phyloP scores from a whole-genome alignment of 2,888 invertebrate species.

The Chymomyza caudatula region DNA sequence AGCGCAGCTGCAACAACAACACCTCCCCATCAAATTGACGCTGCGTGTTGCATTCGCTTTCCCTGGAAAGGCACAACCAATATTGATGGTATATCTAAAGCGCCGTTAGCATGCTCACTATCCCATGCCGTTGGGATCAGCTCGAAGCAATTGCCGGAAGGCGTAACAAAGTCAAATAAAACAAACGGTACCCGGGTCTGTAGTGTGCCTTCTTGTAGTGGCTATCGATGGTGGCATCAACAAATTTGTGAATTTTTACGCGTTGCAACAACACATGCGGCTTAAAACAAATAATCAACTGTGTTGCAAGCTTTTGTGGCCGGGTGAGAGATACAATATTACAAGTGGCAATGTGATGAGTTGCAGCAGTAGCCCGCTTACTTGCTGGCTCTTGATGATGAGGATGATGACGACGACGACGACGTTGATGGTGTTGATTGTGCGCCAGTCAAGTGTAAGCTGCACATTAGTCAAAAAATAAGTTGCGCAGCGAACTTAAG shows the following conservation, averaged over 20 bases:
- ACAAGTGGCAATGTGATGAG: conserved; percentile 55
- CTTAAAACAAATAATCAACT: conserved; percentile 62
- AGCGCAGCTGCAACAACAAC: too few species aligned
- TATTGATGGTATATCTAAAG: conserved; percentile 56
- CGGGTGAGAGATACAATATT: conserved; percentile 13
- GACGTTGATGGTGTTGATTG: conserved; percentile 65
- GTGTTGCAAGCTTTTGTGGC: conserved; percentile 4
- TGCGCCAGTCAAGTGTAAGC: conserved; percentile 73
- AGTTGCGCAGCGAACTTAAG: conserved; percentile 57
- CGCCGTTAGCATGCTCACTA: conserved; percentile 50
- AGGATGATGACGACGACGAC: not conserved
- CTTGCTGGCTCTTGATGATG: conserved; percentile 21
- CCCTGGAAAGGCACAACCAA: conserved; percentile 40
- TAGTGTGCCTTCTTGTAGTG: conserved; percentile 1
- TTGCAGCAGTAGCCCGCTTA: conserved; percentile 25
- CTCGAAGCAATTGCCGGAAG: conserved; percentile 1
- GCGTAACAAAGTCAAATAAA: conserved; percentile 41
- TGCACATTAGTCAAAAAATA: conserved; percentile 69
- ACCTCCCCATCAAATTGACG: not conserved
- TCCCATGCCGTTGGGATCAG: not conserved
- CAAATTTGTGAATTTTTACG: conserved; percentile 71
- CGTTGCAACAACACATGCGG: conserved; percentile 51
- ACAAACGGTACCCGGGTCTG: conserved; percentile 35
- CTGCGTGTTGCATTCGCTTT: conserved; percentile 27
- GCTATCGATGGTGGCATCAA: conserved; percentile 56